These are phyloP conservation scores for Salvator merianae DNA, from an alignment of 2,113 vertebrate species.

Conservation along the genomic window DNA sequence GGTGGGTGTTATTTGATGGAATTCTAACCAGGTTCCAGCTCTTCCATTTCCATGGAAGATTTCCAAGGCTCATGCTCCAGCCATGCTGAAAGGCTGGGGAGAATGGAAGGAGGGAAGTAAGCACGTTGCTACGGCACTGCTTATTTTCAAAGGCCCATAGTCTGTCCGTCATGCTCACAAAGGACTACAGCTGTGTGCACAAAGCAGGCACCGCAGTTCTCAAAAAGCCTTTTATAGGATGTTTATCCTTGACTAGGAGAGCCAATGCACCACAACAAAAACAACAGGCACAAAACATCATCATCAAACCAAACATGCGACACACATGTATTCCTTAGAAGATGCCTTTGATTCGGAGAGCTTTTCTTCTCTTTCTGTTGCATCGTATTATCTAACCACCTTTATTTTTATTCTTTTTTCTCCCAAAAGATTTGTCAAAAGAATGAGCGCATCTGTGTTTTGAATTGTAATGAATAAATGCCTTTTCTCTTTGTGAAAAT, in stretches of 20 bases:
- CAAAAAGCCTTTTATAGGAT: slow-evolving; percentile 10
- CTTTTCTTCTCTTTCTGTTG: slow-evolving; percentile 15
- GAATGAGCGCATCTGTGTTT: slow-evolving; percentile 25
- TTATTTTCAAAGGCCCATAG: slow-evolving; percentile 30
- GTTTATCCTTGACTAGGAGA: neutral
- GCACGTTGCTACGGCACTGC: slow-evolving; percentile 6
- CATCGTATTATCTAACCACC: neutral
- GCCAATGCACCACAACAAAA: neutral
- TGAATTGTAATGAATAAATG: slow-evolving; percentile 43
- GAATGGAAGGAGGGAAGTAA: slow-evolving; percentile 13
- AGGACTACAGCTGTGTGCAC: neutral
- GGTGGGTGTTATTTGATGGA: neutral
- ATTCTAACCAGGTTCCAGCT: neutral
- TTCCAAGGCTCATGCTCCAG: neutral
- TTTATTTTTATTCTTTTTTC: neutral
- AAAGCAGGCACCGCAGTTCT: neutral
- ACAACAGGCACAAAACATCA: neutral
- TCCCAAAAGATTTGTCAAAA: slow-evolving; percentile 31
- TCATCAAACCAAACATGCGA: neutral
- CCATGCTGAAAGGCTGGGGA: slow-evolving; percentile 29
- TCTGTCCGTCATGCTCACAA: slow-evolving; percentile 31
- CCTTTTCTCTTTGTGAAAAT: slow-evolving; percentile 50
- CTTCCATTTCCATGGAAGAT: neutral
- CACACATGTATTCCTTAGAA: slow-evolving; percentile 15
- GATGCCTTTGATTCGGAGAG: slow-evolving; percentile 32